These are phyloP conservation scores for Crossaster papposus DNA, from an alignment of 53 echinoderm and acorn worm species.

Conservation along the genomic window DNA sequence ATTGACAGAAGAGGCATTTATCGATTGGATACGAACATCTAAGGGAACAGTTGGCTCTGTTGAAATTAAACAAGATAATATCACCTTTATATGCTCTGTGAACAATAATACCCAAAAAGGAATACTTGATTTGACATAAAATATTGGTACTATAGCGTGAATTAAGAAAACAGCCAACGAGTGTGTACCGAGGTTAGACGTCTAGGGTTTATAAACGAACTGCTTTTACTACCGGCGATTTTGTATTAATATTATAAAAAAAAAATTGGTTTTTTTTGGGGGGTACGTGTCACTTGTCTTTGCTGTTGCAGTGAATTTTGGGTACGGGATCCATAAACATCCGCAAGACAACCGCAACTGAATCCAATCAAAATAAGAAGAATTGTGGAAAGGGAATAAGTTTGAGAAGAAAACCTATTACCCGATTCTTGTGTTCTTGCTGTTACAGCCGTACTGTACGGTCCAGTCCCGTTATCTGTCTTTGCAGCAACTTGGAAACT, in stretches of 20 bases:
- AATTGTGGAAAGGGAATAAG: not conserved
- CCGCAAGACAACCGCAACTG: not conserved
- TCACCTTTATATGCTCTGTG: no score
- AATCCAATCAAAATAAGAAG: not conserved
- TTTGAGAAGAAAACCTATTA: not conserved
- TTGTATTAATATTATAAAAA: no score
- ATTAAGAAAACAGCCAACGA: no score
- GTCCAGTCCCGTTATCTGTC: constrained; percentile 25
- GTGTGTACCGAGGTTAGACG: no score
- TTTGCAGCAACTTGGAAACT: constrained; percentile 54
- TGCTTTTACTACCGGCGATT: no score
- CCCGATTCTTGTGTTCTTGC: not conserved
- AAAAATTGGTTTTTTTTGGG: no score
- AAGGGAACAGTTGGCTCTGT: constrained; percentile 3
- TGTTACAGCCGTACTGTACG: constrained; percentile 1
- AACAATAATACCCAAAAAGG: no score
- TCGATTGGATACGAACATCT: not conserved
- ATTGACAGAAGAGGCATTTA: not conserved
- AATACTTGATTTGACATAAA: not conserved
- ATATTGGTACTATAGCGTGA: no score
- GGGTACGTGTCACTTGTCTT: no score
- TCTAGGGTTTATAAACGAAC: no score
- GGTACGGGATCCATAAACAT: no score
- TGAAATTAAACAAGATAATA: not conserved
- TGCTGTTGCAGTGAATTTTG: no score